Conservation (phyloP, 2,797 vertebrate species). For the Sebastolobus alascanus region DNA sequence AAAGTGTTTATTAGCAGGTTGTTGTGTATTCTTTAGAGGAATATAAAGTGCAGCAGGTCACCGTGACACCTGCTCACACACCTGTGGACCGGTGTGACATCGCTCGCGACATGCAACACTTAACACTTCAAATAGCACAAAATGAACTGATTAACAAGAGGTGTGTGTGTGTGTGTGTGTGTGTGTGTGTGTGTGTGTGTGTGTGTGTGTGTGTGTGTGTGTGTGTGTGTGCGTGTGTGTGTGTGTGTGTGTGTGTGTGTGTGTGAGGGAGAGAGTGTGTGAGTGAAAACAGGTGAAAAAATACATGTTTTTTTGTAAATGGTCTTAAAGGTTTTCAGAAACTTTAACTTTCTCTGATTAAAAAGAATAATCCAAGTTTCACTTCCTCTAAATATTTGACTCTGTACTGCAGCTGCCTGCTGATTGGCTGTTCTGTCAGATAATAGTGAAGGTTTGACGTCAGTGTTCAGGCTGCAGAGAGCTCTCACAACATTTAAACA, state of each 20-base stretch:
- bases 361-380: not conserved
- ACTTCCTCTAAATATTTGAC: not conserved
- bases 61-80: constrained; percentile 25
- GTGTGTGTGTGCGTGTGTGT: constrained; percentile 8
- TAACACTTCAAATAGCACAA: constrained; percentile 74
- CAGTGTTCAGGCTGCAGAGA: no score
- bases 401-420: no score
- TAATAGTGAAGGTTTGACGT: no score
- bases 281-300: not conserved
- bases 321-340: not conserved
- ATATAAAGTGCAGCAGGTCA: constrained; percentile 44
- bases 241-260: no score
- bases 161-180: not conserved
- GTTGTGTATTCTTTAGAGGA: constrained; percentile 4
- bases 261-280: no score
- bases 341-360: not conserved
- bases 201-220: not conserved
- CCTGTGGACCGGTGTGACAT: constrained; percentile 23
- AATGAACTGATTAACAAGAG: constrained; percentile 70
- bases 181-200: constrained; percentile 8
- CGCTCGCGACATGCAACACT: constrained; percentile 60
- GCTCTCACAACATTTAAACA: no score
- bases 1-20: constrained; percentile 20
- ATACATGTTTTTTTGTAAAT: not conserved
- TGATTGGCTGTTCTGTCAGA: no score